phyloP scores from a whole-genome alignment of 2,797 vertebrate genomes.

The Paedocypris micromegethes region DNA sequence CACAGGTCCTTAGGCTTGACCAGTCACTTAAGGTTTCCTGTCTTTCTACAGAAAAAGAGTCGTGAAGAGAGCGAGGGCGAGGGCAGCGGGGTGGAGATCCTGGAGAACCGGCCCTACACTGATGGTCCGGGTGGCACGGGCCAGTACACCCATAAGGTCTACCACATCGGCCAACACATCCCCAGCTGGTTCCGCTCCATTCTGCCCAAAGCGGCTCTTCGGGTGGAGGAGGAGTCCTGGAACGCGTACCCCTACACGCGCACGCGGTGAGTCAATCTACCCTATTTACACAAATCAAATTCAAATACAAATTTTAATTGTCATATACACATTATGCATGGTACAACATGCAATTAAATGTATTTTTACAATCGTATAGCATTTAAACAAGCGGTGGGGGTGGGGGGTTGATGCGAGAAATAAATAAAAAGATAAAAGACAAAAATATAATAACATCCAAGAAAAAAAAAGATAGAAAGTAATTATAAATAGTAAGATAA shows the following conservation, averaged over 20 bases:
- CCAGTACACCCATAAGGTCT: constrained; percentile 97
- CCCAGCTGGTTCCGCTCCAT: constrained; percentile 95
- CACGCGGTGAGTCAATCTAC: constrained; percentile 65
- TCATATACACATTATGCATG: background rate
- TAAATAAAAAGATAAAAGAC: too few species aligned
- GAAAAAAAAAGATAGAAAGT: too few species aligned
- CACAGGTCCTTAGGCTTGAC: too few species aligned
- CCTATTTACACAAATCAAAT: background rate
- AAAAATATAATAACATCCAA: too few species aligned
- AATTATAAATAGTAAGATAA: too few species aligned
- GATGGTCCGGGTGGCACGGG: constrained; percentile 90
- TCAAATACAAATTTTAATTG: background rate
- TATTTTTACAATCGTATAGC: too few species aligned
- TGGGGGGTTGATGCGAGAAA: too few species aligned
- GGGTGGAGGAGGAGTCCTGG: constrained; percentile 82
- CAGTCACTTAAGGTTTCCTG: background rate
- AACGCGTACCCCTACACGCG: constrained; percentile 82
- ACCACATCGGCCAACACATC: constrained; percentile 98
- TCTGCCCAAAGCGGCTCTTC: constrained; percentile 77
- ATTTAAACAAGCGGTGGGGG: too few species aligned
- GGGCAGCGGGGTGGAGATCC: constrained; percentile 95
- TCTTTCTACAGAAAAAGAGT: constrained; percentile 88
- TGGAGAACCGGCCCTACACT: constrained; percentile 91
- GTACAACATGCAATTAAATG: too few species aligned
- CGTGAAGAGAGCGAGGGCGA: constrained; percentile 93